Base-by-base conservation (phyloP, 2,888 invertebrate genomes). In the Noctua janthe region DNA sequence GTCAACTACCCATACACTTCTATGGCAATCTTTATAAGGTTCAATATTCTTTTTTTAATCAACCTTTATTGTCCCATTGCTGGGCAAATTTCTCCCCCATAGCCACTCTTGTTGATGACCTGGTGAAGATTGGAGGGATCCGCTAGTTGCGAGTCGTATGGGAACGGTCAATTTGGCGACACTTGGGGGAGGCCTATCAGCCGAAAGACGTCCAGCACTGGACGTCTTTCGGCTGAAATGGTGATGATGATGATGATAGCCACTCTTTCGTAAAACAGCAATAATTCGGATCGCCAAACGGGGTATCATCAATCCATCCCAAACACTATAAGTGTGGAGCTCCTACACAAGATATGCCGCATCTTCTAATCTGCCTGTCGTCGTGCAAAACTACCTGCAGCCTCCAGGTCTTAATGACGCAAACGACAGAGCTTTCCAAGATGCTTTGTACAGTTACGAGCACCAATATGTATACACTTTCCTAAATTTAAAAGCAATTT, bases 1-100 rank as follows among this genome's bases (percentile, higher is more conserved):
- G 99, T 99, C 17, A 99, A 99, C 96, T 99, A 99, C 95, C 99
- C 99, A 0, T 99, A 99, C 94, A 99, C 99, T 1, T 99, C 99
- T 75, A 99, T 99, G 99, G 98, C 99, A 29, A 99, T 99, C 94
- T 99, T 99, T 95, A 99, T 99, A 97, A 98, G 99, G 76, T 76
- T 13, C n/a, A 15, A 23, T 13, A 23, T 43, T 20, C 1, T 64
- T 13, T 59, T n/a, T 62, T 15, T 15, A 62, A 29, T 62, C 29
- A 7, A 29, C 29, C 7, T n/a, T 62, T 17, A 35, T 62, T 35
- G 29, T 29, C 6, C 29, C 59, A 29, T 1, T 56, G 23, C 2
- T 23, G 2, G 15, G 15, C 7, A 56, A 59, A 59, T 3, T 59
- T 59, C 56, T 59, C 11, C n/a, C 11, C 17, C 15, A 29, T 29